These are phyloP conservation scores for Trachurus trachurus DNA, from an alignment of 2,797 vertebrate genomes.

Conservation along the genomic window DNA sequence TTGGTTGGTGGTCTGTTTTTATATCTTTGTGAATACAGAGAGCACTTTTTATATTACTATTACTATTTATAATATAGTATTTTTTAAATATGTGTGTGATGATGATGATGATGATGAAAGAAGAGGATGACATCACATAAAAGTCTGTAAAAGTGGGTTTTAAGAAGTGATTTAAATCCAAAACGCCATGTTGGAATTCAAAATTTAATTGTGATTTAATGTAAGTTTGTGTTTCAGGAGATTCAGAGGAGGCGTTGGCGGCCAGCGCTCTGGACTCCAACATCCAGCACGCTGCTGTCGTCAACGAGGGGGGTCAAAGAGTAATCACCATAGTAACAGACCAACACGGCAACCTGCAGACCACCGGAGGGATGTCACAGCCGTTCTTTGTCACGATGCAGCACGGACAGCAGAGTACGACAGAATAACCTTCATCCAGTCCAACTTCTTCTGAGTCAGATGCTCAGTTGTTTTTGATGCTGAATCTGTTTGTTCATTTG, in stretches of 20 bases:
- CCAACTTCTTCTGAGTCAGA: not conserved
- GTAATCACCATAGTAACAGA: conserved; percentile 93
- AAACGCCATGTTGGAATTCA: not conserved
- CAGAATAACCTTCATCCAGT: not conserved
- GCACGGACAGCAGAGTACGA: conserved; percentile 90
- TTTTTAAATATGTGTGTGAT: too few relatives aligned
- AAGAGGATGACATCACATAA: too few relatives aligned
- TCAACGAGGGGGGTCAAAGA: conserved; percentile 88
- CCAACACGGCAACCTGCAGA: conserved; percentile 88
- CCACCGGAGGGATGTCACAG: conserved; percentile 82
- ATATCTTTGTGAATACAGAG: too few relatives aligned
- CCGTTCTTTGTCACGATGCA: conserved; percentile 91
- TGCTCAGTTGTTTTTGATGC: not conserved
- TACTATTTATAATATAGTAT: too few relatives aligned
- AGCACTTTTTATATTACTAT: too few relatives aligned
- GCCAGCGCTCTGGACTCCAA: conserved; percentile 83
- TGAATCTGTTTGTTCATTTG: not conserved
- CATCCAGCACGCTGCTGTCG: conserved; percentile 83
- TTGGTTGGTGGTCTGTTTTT: too few relatives aligned
- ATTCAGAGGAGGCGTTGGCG: conserved; percentile 84
- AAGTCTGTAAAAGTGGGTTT: too few relatives aligned
- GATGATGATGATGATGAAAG: too few relatives aligned
- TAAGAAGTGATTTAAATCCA: too few relatives aligned
- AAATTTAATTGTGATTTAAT: not conserved
- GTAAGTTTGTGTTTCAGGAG: conserved; percentile 70